Evolutionary conservation across 2,113 vertebrate genomes (phyloP).

Genomic region (Eulemur macaco): DNA sequence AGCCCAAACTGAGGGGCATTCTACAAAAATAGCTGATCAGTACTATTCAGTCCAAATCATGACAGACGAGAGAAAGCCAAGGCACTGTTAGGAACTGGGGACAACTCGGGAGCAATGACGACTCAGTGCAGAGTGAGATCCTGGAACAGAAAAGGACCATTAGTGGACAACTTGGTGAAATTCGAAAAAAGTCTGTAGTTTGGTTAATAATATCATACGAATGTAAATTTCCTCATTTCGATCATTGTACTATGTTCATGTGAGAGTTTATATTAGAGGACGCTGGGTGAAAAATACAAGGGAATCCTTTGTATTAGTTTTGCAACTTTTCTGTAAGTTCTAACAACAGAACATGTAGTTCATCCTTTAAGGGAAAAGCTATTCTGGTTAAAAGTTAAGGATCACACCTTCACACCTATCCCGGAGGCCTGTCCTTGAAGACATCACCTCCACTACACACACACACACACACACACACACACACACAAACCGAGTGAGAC

Average conservation of each 20-base stretch:
- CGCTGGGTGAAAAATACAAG: not conserved
- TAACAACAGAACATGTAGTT: too few species aligned
- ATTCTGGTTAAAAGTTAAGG: not conserved
- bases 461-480: not conserved
- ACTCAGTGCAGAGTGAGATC: not conserved
- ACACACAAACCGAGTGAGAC: not conserved
- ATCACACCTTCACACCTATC: not conserved
- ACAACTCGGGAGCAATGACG: not conserved
- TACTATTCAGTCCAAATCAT: not conserved
- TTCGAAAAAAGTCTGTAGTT: not conserved
- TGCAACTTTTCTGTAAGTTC: not conserved
- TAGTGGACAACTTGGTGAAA: not conserved
- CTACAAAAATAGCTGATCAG: not conserved
- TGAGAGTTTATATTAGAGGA: not conserved
- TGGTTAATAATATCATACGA: not conserved
- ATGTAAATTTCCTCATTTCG: not conserved
- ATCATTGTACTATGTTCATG: not conserved
- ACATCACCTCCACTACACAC: not conserved
- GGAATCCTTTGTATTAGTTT: not conserved
- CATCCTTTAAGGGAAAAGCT: not conserved
- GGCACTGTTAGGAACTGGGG: not conserved
- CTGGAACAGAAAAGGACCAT: not conserved
- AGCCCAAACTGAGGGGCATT: not conserved
- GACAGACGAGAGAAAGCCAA: not conserved
- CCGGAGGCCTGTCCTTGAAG: not conserved